Percentiles rank a stretch among this genome's conserved stretches.
These are phyloP conservation scores for Cairina moschata DNA, from an alignment of 2,113 vertebrate species.

Conservation along the genomic window DNA sequence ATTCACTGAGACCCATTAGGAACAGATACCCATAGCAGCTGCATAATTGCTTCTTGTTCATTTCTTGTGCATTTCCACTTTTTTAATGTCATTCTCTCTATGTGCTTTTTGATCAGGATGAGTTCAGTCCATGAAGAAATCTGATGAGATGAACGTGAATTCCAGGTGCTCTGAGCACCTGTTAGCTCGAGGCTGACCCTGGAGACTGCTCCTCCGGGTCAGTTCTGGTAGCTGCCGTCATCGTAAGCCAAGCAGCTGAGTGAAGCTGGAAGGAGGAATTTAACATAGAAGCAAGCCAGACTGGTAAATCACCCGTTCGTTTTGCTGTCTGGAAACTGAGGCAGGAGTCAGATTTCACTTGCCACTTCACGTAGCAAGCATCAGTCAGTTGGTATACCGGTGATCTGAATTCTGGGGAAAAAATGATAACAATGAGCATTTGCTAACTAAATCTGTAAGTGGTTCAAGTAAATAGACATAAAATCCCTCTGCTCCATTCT, in stretches of 20 bases:
- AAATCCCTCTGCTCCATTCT: neutral
- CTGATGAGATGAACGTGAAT: neutral
- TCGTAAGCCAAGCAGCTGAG: neutral
- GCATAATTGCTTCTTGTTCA: neutral
- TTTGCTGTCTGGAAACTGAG: constrained; percentile 67
- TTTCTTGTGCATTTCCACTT: constrained; percentile 1
- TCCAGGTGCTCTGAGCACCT: neutral
- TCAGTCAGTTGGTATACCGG: neutral
- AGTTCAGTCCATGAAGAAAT: neutral
- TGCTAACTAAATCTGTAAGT: neutral
- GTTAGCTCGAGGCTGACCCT: neutral
- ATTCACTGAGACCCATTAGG: neutral
- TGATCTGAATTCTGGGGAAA: neutral
- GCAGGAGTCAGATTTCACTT: constrained; percentile 58
- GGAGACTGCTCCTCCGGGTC: constrained; percentile 18
- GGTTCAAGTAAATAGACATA: neutral
- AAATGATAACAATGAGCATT: neutral
- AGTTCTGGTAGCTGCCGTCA: neutral
- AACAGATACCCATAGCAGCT: neutral
- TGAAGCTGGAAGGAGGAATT: constrained; percentile 27
- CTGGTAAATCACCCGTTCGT: constrained; percentile 59
- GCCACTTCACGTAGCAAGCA: neutral
- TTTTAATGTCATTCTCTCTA: neutral
- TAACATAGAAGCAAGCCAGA: constrained; percentile 36
- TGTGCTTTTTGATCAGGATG: neutral